phyloP scores from a whole-genome alignment of 2,113 vertebrate species.

The Sciurus niger region DNA sequence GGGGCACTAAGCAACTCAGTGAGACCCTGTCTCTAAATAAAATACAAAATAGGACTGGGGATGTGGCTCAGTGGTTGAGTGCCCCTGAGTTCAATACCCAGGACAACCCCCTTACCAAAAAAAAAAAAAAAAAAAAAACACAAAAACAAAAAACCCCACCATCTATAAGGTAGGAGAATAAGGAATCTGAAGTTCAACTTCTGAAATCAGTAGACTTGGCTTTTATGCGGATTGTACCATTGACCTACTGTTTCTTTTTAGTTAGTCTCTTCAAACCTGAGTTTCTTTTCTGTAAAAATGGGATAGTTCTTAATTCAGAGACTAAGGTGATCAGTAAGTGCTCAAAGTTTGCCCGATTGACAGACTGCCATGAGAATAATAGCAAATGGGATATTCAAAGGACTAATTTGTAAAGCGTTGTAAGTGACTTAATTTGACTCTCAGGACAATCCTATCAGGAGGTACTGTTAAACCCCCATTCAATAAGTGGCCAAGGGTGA shows the following conservation, averaged over 20 bases:
- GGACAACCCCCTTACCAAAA: no score
- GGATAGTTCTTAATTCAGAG: slow-evolving; percentile 14
- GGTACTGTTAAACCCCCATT: not conserved
- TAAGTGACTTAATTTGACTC: not conserved
- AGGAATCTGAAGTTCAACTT: not conserved
- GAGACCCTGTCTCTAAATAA: no score
- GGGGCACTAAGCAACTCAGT: no score
- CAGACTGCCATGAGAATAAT: not conserved
- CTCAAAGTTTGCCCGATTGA: not conserved
- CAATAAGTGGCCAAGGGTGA: not conserved
- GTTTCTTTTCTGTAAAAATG: not conserved
- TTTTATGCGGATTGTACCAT: slow-evolving; percentile 20
- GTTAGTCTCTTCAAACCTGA: not conserved
- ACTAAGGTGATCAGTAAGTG: slow-evolving; percentile 18
- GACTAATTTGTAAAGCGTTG: slow-evolving; percentile 14
- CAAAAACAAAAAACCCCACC: no score
- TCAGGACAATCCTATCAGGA: slow-evolving; percentile 16
- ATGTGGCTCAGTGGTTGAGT: no score
- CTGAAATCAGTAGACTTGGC: slow-evolving; percentile 25
- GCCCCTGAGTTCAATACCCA: no score
- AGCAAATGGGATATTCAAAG: not conserved
- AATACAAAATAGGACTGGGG: no score
- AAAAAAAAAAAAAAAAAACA: no score
- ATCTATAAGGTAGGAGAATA: not conserved
- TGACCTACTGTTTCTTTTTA: slow-evolving; percentile 25